These are phyloP conservation scores for Merodon equestris DNA, from an alignment of 2,888 invertebrate genomes.

Conservation along the genomic window DNA sequence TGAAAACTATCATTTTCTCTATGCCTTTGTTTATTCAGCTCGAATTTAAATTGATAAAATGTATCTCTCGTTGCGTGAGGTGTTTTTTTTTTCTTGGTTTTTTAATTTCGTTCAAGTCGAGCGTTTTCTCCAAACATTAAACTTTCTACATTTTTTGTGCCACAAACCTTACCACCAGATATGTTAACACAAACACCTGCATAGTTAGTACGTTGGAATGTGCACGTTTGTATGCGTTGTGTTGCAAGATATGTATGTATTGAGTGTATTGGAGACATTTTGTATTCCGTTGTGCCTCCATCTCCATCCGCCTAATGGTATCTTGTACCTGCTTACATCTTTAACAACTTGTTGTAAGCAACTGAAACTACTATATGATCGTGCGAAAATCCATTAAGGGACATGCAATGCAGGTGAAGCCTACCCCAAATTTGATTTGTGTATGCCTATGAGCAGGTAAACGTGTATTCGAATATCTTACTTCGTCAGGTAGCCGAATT, in stretches of 20 bases:
- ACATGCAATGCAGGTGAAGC: slow-evolving; percentile 55
- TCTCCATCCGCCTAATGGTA: slow-evolving; percentile 52
- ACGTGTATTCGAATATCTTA: too few relatives aligned
- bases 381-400: slow-evolving; percentile 59
- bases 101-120: slow-evolving; percentile 37
- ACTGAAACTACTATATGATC: slow-evolving; percentile 32
- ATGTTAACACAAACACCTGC: slow-evolving; percentile 67
- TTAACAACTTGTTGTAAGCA: slow-evolving; percentile 2
- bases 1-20: slow-evolving; percentile 43
- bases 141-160: slow-evolving; percentile 68
- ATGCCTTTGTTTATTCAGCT: slow-evolving; percentile 24
- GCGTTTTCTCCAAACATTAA: slow-evolving; percentile 68
- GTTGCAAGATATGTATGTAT: too few relatives aligned
- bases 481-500: too few relatives aligned
- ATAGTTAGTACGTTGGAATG: slow-evolving; percentile 46
- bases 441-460: too few relatives aligned
- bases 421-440: slow-evolving; percentile 40
- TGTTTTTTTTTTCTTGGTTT: too few relatives aligned
- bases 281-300: not conserved
- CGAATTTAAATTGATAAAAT: too few relatives aligned
- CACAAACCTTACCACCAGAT: slow-evolving; percentile 58
- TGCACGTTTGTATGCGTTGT: slow-evolving; percentile 17
- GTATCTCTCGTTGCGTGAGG: too few relatives aligned
- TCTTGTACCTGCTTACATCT: slow-evolving; percentile 56
- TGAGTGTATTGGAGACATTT: not conserved